Evolutionary conservation across 1,140 invertebrate species (phyloP).

Genomic region (Drosophila equinoxialis): DNA sequence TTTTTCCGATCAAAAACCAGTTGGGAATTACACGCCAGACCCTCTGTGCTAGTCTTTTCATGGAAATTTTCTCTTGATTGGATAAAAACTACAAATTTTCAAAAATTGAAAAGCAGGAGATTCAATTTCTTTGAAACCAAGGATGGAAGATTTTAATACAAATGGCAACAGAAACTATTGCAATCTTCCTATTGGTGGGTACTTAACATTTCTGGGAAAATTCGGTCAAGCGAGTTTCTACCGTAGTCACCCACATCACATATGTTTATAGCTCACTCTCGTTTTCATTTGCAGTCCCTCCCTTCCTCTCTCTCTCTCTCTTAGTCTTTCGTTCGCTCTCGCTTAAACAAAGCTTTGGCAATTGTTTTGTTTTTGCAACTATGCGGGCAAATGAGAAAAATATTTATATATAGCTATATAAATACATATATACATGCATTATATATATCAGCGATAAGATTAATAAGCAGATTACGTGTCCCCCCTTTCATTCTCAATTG

Average conservation of each 20-base stretch:
- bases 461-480: conserved; percentile 22
- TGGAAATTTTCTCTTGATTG: too few relatives aligned
- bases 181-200: too few relatives aligned
- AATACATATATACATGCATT: background rate
- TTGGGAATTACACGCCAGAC: too few relatives aligned
- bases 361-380: background rate
- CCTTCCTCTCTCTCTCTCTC: background rate
- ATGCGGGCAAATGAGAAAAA: background rate
- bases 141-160: too few relatives aligned
- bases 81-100: too few relatives aligned
- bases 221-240: too few relatives aligned
- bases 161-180: too few relatives aligned
- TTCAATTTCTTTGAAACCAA: too few relatives aligned
- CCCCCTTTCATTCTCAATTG: conserved; percentile 16
- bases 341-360: conserved; percentile 7
- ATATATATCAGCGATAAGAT: conserved; percentile 21
- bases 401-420: background rate
- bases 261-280: background rate
- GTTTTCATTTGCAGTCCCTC: background rate
- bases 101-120: too few relatives aligned
- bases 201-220: too few relatives aligned
- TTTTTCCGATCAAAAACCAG: too few relatives aligned
- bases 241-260: background rate
- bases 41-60: too few relatives aligned
- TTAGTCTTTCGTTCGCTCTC: background rate